Evolutionary conservation across 1,140 invertebrate species (phyloP), one percentile per base, ranked within the genome.

Genomic region (Pectinophora gossypiella): DNA sequence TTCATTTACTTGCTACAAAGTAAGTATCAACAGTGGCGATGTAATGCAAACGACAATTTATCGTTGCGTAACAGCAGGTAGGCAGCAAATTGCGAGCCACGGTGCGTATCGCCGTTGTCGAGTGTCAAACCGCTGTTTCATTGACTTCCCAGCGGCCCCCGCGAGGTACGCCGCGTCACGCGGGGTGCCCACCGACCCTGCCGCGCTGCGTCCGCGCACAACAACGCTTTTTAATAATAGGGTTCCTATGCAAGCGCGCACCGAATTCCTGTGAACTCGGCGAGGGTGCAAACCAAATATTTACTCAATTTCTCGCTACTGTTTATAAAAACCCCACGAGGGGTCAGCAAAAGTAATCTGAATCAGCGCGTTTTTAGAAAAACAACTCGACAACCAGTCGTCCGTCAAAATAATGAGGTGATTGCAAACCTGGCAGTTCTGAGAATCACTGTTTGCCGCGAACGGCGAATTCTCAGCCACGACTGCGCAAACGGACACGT

Each of bases 61-160:
- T 69, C 59, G 72, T 84, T 84, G 72, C 76, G 75, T 81, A 81
- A 84, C 74, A 51, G 40, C 54, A 51, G 51, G 55, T 56, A 58
- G 64, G 68, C 63, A 69, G 69, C 72, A 80, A 81, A 78, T 81
- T 79, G 77, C 72, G 68, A 64, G 48, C 61, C 77, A 76, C 53
- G 47, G 62, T 78, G 77, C 80, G 80, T 84, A 68, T 81, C 80
- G 80, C 77, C 77, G 70, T 59, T 66, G 65, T 27, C 50, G 40
- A 19, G 15, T 68, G 64, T 69, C 72, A 74, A 65, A 70, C 68
- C 64, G 54, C 56, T 60, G 71, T 72, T 68, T 68, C 72, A 78
- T 76, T 77, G 67, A 72, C 61, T 77, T 66, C 59, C 64, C 62
- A 48, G 43, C 43, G 58, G 61, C 59, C 56, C 53, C 51, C 32